Evolutionary conservation across 2,888 invertebrate genomes (phyloP).

Genomic region (Papilio elwesi): DNA sequence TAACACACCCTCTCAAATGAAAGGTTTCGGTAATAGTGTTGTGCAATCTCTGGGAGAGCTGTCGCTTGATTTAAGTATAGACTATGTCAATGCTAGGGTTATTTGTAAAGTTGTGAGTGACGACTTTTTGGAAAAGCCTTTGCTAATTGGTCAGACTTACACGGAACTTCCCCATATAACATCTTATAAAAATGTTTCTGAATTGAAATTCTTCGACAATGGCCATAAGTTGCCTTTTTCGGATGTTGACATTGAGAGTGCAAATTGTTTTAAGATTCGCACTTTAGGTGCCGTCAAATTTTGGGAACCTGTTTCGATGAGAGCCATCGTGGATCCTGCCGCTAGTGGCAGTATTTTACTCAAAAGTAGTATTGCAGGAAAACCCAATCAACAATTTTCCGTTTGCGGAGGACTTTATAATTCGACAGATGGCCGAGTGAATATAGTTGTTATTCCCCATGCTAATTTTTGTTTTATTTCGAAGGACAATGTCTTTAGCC

Average conservation of each 20-base stretch:
- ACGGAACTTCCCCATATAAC: conserved; percentile 45
- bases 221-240: conserved; percentile 33
- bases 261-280: not conserved
- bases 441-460: conserved; percentile 19
- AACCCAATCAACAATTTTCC: conserved; percentile 39
- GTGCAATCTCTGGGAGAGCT: conserved; percentile 39
- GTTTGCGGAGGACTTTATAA: conserved; percentile 41
- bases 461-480: not conserved
- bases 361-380: conserved; percentile 40
- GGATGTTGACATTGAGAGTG: conserved; percentile 4
- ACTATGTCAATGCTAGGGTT: conserved; percentile 41
- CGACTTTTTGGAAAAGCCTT: conserved; percentile 45
- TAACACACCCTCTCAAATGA: conserved; percentile 33
- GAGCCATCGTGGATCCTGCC: conserved; percentile 13
- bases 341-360: conserved; percentile 28
- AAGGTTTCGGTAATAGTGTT: conserved; percentile 45
- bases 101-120: conserved; percentile 43
- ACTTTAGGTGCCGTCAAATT: conserved; percentile 9
- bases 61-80: conserved; percentile 32
- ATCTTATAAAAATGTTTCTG: conserved; percentile 41
- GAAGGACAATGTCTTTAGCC: not conserved
- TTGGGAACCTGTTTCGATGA: conserved; percentile 33
- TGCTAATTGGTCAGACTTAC: conserved; percentile 43
- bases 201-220: conserved; percentile 33
- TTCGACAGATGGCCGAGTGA: conserved; percentile 31